phyloP scores from a whole-genome alignment of 2,888 invertebrate species.

The Amphiduros pacificus region DNA sequence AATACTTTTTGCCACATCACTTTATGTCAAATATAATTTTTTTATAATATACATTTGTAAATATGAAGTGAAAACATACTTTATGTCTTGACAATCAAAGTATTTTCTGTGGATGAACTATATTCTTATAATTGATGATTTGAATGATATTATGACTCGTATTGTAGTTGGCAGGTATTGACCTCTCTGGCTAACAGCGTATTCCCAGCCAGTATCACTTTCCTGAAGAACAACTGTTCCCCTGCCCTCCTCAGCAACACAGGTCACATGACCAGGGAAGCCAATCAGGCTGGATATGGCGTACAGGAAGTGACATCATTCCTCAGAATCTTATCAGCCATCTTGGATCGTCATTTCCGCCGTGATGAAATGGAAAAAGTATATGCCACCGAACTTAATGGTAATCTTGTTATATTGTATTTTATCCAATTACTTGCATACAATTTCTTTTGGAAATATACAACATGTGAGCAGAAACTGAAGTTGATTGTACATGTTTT shows the following conservation, averaged over 20 bases:
- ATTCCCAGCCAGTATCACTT: constrained; percentile 49
- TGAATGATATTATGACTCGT: too few species aligned
- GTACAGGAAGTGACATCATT: constrained; percentile 49
- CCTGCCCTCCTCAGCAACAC: constrained; percentile 36
- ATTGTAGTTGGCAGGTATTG: constrained; percentile 46
- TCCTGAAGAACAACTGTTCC: constrained; percentile 42
- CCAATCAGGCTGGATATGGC: constrained; percentile 40
- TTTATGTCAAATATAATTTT: background rate
- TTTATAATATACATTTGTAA: too few species aligned
- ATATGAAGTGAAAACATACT: too few species aligned
- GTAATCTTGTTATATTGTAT: too few species aligned
- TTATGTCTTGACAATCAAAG: too few species aligned
- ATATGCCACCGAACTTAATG: background rate
- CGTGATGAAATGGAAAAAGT: constrained; percentile 46
- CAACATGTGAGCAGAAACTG: too few species aligned
- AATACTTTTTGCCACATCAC: background rate
- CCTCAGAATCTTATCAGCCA: constrained; percentile 46
- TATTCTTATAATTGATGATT: too few species aligned
- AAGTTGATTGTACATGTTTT: too few species aligned
- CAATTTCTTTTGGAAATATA: too few species aligned
- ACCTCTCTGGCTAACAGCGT: constrained; percentile 47
- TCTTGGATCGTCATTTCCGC: constrained; percentile 46
- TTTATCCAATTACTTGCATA: too few species aligned
- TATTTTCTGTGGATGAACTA: too few species aligned
- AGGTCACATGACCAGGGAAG: background rate